Evolutionary conservation across 2,888 invertebrate species (phyloP).

Genomic region (Athalia cordata): DNA sequence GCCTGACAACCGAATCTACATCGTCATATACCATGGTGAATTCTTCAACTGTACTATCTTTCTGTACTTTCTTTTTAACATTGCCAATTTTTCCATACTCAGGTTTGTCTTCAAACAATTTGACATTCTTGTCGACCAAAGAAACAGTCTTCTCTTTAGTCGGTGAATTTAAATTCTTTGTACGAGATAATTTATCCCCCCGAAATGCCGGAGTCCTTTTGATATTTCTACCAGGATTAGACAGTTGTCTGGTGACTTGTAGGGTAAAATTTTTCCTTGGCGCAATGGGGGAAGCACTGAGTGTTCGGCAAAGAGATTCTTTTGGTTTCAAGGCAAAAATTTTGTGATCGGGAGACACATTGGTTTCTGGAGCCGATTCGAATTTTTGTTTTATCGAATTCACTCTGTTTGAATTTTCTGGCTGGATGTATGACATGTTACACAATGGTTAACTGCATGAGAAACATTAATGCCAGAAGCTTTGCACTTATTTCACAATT

Average conservation of each 20-base stretch:
- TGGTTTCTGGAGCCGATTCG: conserved; percentile 73
- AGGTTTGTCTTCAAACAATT: conserved; percentile 57
- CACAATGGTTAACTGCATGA: conserved; percentile 14
- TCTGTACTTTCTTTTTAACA: conserved; percentile 51
- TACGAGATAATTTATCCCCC: conserved; percentile 69
- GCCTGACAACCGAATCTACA: conserved; percentile 16
- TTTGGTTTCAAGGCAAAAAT: conserved; percentile 64
- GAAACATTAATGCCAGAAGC: conserved; percentile 2
- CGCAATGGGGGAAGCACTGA: conserved; percentile 37
- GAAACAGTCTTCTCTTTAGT: conserved; percentile 53
- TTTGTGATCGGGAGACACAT: conserved; percentile 19
- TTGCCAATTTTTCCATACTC: conserved; percentile 53
- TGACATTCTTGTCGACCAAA: conserved; percentile 54
- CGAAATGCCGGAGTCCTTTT: conserved; percentile 78
- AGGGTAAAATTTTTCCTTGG: conserved; percentile 56
- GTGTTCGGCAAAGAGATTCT: conserved; percentile 38
- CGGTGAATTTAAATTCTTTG: conserved; percentile 54
- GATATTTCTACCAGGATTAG: conserved; percentile 77
- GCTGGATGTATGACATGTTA: conserved; percentile 47
- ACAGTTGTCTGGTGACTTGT: conserved; percentile 72
- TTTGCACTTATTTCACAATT: neutral
- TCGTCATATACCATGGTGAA: conserved; percentile 23
- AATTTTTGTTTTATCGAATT: conserved; percentile 81
- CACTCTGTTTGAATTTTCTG: conserved; percentile 75
- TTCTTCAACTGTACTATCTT: conserved; percentile 26